These are phyloP conservation scores for Endomychus coccineus DNA, from an alignment of 2,888 invertebrate genomes.

Conservation along the genomic window DNA sequence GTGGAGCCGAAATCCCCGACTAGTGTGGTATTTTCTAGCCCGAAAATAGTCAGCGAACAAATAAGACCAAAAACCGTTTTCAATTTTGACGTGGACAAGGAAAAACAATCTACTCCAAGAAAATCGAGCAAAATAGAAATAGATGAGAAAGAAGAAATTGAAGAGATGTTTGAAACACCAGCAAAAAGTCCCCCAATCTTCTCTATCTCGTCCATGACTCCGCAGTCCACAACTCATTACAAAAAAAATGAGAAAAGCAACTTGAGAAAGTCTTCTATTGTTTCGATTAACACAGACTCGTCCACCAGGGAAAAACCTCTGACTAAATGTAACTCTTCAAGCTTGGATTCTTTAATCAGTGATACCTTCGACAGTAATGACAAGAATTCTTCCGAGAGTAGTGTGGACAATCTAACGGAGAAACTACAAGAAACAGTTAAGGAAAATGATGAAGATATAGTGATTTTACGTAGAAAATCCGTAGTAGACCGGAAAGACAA, in stretches of 20 bases:
- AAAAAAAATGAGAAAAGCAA: conserved; percentile 29
- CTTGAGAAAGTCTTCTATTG: conserved; percentile 30
- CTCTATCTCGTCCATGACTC: conserved; percentile 24
- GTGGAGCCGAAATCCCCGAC: conserved; percentile 57
- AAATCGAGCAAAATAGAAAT: conserved; percentile 40
- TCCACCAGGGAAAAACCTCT: conserved; percentile 41
- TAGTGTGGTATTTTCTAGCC: conserved; percentile 54
- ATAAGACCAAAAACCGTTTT: conserved; percentile 30
- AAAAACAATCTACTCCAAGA: conserved; percentile 19
- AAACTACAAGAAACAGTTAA: conserved; percentile 44
- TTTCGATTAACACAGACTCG: conserved; percentile 28
- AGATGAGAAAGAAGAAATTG: conserved; percentile 34
- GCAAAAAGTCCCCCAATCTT: conserved; percentile 23
- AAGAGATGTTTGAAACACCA: conserved; percentile 27
- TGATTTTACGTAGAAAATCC: conserved; percentile 53
- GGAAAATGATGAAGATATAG: conserved; percentile 40
- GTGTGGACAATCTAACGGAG: conserved; percentile 31
- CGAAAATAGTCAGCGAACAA: conserved; percentile 30
- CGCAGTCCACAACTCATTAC: conserved; percentile 21
- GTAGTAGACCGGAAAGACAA: conserved; percentile 44
- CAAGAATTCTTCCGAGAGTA: conserved; percentile 30
- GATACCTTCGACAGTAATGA: conserved; percentile 24
- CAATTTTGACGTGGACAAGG: conserved; percentile 24
- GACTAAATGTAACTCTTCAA: conserved; percentile 48
- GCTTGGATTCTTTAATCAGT: conserved; percentile 45